These are phyloP conservation scores for Notiomystis cincta DNA, from an alignment of 2,113 vertebrate species.

Conservation along the genomic window DNA sequence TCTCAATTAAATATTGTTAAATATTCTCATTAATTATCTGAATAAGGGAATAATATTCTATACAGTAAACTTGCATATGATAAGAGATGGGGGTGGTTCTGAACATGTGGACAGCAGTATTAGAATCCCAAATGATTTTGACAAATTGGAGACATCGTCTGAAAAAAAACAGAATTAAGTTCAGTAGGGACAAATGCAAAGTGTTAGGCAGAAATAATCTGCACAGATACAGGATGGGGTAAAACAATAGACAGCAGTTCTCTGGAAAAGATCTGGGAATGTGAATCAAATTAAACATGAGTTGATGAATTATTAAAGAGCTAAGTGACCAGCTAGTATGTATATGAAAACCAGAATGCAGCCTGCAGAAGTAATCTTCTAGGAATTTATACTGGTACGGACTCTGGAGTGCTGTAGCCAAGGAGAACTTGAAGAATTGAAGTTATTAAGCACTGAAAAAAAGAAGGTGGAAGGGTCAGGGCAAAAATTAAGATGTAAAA, in stretches of 20 bases:
- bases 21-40: not conserved
- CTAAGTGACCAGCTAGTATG: not conserved
- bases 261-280: not conserved
- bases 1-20: constrained; percentile 10
- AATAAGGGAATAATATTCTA: not conserved
- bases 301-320: constrained; percentile 8
- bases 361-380: not conserved
- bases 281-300: not conserved
- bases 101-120: constrained; percentile 47
- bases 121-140: constrained; percentile 33
- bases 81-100: not conserved
- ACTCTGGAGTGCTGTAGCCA: not conserved
- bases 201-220: constrained; percentile 31
- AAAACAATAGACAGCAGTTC: not conserved
- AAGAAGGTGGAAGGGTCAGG: not conserved
- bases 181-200: not conserved
- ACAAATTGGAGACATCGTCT: constrained; percentile 26
- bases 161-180: constrained; percentile 24
- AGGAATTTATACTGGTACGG: not conserved
- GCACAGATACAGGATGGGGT: not conserved
- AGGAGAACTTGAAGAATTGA: not conserved
- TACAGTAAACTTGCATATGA: constrained; percentile 14
- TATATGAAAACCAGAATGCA: not conserved
- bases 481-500: not conserved
- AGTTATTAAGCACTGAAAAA: not conserved